Base-by-base conservation (phyloP, 2,888 invertebrate species). In the Diaphora mendica region DNA sequence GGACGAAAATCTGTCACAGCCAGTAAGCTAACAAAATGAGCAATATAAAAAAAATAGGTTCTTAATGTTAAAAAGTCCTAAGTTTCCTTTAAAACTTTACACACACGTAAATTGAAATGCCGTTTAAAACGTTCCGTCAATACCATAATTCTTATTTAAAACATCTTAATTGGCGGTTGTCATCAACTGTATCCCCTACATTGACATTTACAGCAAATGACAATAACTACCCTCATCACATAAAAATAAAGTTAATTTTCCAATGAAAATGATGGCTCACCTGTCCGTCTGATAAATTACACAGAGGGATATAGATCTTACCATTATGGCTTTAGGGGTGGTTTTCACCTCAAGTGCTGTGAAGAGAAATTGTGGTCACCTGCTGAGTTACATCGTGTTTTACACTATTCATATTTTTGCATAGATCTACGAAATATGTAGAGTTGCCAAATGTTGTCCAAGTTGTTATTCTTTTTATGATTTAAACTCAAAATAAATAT, bases 321-420 rank as follows among this genome's bases (percentile, higher is more conserved):
- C 4, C 0, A 13, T 13, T 9, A 65, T 17, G 35, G 15, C 23
- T 78, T 70, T 79, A 81, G 77, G 42, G 76, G 42, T 74, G 71
- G 76, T 79, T 78, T 83, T 78, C 42, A 66, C 17, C 39, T 74
- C 70, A 39, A 23, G 64, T 23, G 70, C 66, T 59, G 70, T 81
- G 76, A 71, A 82, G 83, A 82, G 86, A 89, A 86, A 86, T 86
- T 85, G 78, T 82, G 83, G 82, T 88, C 90, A 91, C 90, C 91
- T 91, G 91, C 86, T 78, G 80, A 71, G 79, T 89, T 87, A 87
- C 86, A 86, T 86, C 88, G 88, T 86, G 85, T 86, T 83, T 81
- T 86, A 80, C 84, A 83, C 85, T 85, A 87, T 87, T 88, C 84
- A 88, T 80, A 80, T 72, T 80, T 82, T 71, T 33, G 26, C 59